Evolutionary conservation across 2,113 vertebrate species (phyloP).

Genomic region (Alethe diademata): DNA sequence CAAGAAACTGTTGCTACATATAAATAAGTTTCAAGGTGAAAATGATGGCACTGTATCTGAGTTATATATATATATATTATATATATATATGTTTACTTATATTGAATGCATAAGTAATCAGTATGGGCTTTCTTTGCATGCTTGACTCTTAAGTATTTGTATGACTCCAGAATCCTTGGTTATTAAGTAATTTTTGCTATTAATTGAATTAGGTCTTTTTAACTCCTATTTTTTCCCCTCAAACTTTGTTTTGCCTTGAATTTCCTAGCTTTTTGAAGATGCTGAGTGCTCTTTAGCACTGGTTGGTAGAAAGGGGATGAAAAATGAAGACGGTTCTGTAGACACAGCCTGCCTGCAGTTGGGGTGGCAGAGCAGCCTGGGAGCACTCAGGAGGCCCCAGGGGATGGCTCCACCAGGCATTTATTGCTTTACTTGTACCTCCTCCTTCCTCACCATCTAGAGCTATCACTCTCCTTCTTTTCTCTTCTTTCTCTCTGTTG

Average conservation of each 20-base stretch:
- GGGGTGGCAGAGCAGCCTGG: not conserved
- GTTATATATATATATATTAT: not conserved
- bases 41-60: not conserved
- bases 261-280: not conserved
- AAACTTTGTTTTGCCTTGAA: not conserved
- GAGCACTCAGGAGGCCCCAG: not conserved
- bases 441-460: not conserved
- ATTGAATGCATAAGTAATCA: not conserved
- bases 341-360: not conserved
- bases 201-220: not conserved
- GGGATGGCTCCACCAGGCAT: not conserved
- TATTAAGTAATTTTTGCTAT: not conserved
- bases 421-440: not conserved
- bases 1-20: not conserved
- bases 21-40: not conserved
- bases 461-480: not conserved
- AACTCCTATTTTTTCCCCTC: not conserved
- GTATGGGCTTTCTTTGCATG: not conserved
- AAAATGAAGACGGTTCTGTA: not conserved
- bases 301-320: not conserved
- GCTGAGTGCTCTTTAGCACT: not conserved
- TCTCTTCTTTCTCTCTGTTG: not conserved
- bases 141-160: not conserved
- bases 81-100: not conserved
- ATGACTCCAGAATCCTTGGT: not conserved